A percentile compares a stretch with the other conserved stretches of the same genome.
Evolutionary conservation across 2,113 vertebrate genomes (phyloP).

Genomic region (Chaetorhynchus papuensis): DNA sequence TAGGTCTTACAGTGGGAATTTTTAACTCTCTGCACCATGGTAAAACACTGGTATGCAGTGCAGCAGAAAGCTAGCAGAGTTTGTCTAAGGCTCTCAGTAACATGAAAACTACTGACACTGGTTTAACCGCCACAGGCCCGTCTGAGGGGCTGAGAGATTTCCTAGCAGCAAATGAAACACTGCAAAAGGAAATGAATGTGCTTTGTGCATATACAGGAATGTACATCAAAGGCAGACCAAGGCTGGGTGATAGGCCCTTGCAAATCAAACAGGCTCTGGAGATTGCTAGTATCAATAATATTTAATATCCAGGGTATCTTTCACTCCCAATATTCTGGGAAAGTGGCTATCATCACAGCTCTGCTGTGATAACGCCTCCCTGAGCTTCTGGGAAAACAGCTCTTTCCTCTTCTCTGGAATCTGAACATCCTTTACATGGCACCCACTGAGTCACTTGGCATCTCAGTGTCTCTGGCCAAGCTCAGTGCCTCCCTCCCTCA

Average conservation of each 20-base stretch:
- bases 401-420: not conserved
- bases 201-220: not conserved
- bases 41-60: not conserved
- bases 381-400: not conserved
- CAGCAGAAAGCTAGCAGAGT: not conserved
- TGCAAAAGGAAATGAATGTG: slow-evolving; percentile 33
- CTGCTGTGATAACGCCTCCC: not conserved
- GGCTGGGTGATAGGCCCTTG: not conserved
- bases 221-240: slow-evolving; percentile 13
- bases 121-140: not conserved
- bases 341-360: not conserved
- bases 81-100: slow-evolving; percentile 2
- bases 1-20: not conserved
- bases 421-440: not conserved
- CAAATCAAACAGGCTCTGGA: not conserved
- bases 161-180: not conserved
- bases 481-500: not conserved
- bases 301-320: not conserved
- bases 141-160: not conserved
- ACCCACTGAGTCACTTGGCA: not conserved
- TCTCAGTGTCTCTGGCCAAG: not conserved
- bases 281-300: slow-evolving; percentile 12
- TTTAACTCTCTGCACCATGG: not conserved
- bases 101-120: not conserved
- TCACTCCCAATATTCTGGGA: not conserved